Evolutionary conservation across 2,113 vertebrate species (phyloP).

Genomic region (Ailurus styani): DNA sequence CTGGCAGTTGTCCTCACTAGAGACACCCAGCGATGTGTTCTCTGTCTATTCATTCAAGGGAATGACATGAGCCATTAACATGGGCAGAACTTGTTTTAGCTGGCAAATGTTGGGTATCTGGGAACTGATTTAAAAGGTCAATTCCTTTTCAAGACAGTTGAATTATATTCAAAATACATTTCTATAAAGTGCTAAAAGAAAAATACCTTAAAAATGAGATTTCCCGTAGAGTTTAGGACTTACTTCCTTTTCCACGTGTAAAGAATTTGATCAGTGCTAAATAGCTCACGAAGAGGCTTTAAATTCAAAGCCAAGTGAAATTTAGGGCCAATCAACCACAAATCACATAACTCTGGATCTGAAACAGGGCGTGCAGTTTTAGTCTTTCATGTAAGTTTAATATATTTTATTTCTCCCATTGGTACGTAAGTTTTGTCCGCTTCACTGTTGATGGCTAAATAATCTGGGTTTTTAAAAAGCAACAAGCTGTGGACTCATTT

Average conservation of each 20-base stretch:
- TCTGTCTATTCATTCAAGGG: constrained; percentile 81
- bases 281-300: constrained; percentile 52
- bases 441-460: not conserved
- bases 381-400: constrained; percentile 17
- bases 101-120: constrained; percentile 67
- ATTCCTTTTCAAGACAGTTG: constrained; percentile 61
- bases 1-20: constrained; percentile 84
- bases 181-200: constrained; percentile 58
- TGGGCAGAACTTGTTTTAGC: constrained; percentile 79
- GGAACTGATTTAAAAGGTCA: constrained; percentile 78
- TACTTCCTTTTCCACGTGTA: constrained; percentile 34
- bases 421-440: not conserved
- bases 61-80: constrained; percentile 84
- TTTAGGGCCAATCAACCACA: not conserved
- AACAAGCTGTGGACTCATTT: not conserved
- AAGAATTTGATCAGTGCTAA: constrained; percentile 54
- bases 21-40: constrained; percentile 81
- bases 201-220: constrained; percentile 62
- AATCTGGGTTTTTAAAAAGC: not conserved
- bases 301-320: constrained; percentile 50
- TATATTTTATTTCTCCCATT: not conserved
- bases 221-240: constrained; percentile 44
- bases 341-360: not conserved
- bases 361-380: not conserved
- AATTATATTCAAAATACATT: constrained; percentile 67